Evolutionary conservation across 2,888 invertebrate genomes (phyloP).

Genomic region (Rambutsinella grinnellia): DNA sequence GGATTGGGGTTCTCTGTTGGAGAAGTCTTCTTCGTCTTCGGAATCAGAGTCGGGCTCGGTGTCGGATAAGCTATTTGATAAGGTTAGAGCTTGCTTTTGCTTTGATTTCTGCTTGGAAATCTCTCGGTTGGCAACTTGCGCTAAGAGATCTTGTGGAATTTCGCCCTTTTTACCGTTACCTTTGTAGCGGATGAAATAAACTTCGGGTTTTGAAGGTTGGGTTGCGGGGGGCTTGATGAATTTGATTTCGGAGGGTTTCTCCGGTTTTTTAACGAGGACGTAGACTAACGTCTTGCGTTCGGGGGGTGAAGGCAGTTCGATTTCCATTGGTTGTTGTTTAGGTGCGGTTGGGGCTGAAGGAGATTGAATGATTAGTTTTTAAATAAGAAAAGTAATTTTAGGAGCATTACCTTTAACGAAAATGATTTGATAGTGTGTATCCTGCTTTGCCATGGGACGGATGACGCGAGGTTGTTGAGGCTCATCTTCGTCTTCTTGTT

Average conservation of each 20-base stretch:
- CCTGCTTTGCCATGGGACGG: slow-evolving; percentile 71
- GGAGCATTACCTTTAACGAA: slow-evolving; percentile 86
- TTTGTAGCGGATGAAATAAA: slow-evolving; percentile 74
- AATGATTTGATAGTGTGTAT: slow-evolving; percentile 87
- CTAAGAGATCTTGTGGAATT: neutral
- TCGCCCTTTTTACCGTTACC: neutral
- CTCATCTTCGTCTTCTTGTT: slow-evolving; percentile 75
- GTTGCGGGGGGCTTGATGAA: slow-evolving; percentile 86
- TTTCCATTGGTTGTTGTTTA: slow-evolving; percentile 76
- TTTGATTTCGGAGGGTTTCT: slow-evolving; percentile 71
- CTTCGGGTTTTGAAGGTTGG: slow-evolving; percentile 76
- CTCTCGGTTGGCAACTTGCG: too few species aligned
- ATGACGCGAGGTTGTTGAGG: slow-evolving; percentile 68
- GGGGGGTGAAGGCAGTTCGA: slow-evolving; percentile 76
- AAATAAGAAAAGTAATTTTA: too few species aligned
- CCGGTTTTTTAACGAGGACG: slow-evolving; percentile 61
- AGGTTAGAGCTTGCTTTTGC: too few species aligned
- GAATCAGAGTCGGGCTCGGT: too few species aligned
- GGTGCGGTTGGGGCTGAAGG: slow-evolving; percentile 80
- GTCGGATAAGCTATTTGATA: too few species aligned
- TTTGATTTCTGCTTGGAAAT: too few species aligned
- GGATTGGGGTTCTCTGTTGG: too few species aligned
- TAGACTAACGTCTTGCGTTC: slow-evolving; percentile 59
- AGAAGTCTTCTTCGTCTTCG: too few species aligned
- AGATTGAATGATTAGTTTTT: too few species aligned